Conservation (phyloP, 1,140 invertebrate genomes). For the Apis dorsata region DNA sequence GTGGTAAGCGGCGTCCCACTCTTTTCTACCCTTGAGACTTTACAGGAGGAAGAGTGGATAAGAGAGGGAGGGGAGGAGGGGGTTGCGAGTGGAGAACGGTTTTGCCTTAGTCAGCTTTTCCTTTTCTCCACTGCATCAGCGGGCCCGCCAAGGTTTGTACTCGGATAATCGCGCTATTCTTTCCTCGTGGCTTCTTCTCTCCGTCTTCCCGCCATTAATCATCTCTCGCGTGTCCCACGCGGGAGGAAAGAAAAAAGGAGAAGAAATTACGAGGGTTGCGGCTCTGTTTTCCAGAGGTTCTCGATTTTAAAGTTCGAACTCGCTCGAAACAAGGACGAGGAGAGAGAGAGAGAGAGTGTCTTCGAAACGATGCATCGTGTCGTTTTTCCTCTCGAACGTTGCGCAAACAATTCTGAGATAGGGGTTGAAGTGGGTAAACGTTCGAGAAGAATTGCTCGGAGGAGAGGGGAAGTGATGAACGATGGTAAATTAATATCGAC, state of each 20-base stretch:
- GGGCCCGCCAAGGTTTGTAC: conserved; percentile 46
- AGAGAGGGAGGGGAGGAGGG: conserved; percentile 25
- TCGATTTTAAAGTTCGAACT: conserved; percentile 20
- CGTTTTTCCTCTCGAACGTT: neutral
- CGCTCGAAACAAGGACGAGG: neutral
- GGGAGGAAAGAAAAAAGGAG: neutral
- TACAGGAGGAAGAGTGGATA: conserved; percentile 19
- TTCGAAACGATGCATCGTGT: neutral
- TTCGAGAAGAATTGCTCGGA: neutral
- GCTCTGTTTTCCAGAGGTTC: neutral
- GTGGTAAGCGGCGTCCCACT: conserved; percentile 63
- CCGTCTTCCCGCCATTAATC: conserved; percentile 45
- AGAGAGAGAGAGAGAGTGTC: no score
- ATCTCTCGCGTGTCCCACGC: conserved; percentile 38
- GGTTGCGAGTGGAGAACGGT: conserved; percentile 42
- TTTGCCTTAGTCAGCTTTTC: conserved; percentile 71
- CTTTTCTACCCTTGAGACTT: conserved; percentile 69
- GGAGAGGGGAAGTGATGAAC: neutral
- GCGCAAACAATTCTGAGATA: neutral
- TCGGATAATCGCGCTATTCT: conserved; percentile 50
- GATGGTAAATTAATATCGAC: conserved; percentile 22
- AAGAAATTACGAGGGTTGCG: conserved; percentile 20
- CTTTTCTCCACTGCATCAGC: conserved; percentile 62
- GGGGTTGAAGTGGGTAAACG: conserved; percentile 20
- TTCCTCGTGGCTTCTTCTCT: conserved; percentile 41